Conservation (phyloP, 1,140 invertebrate species). For the Dolichoris vasculosae region DNA sequence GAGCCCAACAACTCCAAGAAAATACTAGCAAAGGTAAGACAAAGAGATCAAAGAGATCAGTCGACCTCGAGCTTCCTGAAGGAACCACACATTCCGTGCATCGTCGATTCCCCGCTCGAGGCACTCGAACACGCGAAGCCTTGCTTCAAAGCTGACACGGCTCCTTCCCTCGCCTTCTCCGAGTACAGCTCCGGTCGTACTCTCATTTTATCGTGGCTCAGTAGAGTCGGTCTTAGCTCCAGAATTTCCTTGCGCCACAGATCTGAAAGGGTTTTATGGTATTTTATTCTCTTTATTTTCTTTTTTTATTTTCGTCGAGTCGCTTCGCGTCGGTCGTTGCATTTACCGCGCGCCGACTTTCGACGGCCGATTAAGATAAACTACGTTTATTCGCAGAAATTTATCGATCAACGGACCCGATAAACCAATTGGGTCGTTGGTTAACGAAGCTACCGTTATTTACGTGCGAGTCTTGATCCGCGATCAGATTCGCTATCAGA, state of each 20-base stretch:
- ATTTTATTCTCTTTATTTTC: too few species aligned
- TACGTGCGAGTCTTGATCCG: too few species aligned
- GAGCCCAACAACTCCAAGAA: not conserved
- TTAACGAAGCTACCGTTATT: too few species aligned
- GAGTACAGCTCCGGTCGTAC: conserved; percentile 80
- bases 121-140: conserved; percentile 75
- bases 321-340: too few species aligned
- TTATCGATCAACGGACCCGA: too few species aligned
- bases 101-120: conserved; percentile 76
- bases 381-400: too few species aligned
- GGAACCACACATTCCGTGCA: conserved; percentile 82
- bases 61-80: conserved; percentile 87
- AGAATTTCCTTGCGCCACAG: conserved; percentile 81
- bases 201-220: conserved; percentile 79
- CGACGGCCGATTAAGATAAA: too few species aligned
- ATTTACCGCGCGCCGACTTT: too few species aligned
- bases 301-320: too few species aligned
- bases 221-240: conserved; percentile 74
- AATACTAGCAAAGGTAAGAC: not conserved
- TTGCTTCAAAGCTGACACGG: conserved; percentile 80
- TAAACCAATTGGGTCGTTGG: too few species aligned
- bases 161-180: conserved; percentile 81
- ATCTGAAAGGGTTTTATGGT: conserved; percentile 67
- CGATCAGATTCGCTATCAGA: too few species aligned
- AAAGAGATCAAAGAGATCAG: conserved; percentile 66